Evolutionary conservation across 2,797 vertebrate species (phyloP).

Genomic region (Botia kubotai): DNA sequence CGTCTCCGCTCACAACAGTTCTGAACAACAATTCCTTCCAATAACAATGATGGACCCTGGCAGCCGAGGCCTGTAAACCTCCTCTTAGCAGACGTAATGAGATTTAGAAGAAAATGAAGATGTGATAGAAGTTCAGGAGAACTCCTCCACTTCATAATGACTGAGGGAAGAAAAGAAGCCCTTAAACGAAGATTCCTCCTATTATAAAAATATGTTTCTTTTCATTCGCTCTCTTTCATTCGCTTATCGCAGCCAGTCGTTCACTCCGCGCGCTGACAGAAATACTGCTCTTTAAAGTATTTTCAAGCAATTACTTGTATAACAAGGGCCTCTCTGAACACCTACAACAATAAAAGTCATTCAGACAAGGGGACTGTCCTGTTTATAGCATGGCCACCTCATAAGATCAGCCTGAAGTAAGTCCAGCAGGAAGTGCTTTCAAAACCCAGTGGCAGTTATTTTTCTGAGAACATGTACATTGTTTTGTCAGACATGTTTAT

Average conservation of each 20-base stretch:
- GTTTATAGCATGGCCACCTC: slow-evolving; percentile 43
- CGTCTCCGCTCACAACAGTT: slow-evolving; percentile 42
- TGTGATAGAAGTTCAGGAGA: slow-evolving; percentile 27
- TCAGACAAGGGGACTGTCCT: slow-evolving; percentile 28
- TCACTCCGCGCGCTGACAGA: slow-evolving; percentile 28
- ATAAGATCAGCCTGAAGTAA: slow-evolving; percentile 44
- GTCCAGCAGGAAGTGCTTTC: slow-evolving; percentile 12
- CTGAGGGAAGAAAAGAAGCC: slow-evolving; percentile 13
- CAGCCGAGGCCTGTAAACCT: slow-evolving; percentile 51
- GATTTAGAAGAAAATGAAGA: slow-evolving; percentile 16
- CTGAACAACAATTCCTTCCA: slow-evolving; percentile 54
- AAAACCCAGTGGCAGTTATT: not conserved
- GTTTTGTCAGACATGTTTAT: slow-evolving; percentile 14
- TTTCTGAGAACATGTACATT: not conserved
- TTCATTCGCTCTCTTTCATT: not conserved
- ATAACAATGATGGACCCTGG: slow-evolving; percentile 51
- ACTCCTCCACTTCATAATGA: slow-evolving; percentile 25
- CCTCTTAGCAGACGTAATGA: slow-evolving; percentile 55
- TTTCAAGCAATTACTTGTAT: slow-evolving; percentile 50
- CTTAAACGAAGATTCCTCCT: slow-evolving; percentile 28
- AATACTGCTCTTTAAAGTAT: slow-evolving; percentile 45
- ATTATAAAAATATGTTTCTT: slow-evolving; percentile 34
- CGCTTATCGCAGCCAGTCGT: not conserved
- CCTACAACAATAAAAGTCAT: slow-evolving; percentile 26
- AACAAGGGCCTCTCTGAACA: slow-evolving; percentile 34